Conservation (phyloP, 2,888 invertebrate species). For the Ceratothoa steindachneri region DNA sequence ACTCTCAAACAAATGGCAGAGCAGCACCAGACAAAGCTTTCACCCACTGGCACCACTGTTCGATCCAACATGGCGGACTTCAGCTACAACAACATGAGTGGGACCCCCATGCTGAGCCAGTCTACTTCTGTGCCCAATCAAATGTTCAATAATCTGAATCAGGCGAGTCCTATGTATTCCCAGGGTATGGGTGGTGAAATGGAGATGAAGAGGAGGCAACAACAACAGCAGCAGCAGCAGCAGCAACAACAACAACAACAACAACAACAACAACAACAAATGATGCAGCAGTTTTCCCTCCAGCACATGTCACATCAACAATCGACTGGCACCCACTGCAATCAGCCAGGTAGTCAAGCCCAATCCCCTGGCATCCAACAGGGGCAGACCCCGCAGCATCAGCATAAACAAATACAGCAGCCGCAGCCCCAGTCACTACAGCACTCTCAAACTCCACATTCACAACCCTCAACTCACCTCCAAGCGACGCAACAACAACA, state of each 20-base stretch:
- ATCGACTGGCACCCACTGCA: constrained; percentile 25
- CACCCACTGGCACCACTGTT: constrained; percentile 25
- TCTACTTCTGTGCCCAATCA: constrained; percentile 31
- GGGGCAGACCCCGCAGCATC: constrained; percentile 10
- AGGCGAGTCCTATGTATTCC: constrained; percentile 37
- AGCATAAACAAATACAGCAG: constrained; percentile 9
- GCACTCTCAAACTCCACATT: not conserved
- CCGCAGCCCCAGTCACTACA: not conserved
- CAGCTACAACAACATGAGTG: constrained; percentile 31
- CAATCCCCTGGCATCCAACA: constrained; percentile 25
- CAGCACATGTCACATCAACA: constrained; percentile 39
- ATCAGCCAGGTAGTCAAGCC: constrained; percentile 26
- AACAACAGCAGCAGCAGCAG: constrained; percentile 39
- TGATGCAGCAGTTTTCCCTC: constrained; percentile 29
- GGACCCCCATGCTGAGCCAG: constrained; percentile 33
- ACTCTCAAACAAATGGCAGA: constrained; percentile 95
- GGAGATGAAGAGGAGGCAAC: constrained; percentile 28
- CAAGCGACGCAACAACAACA: constrained; percentile 35
- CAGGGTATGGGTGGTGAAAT: constrained; percentile 33
- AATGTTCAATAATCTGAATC: constrained; percentile 44
- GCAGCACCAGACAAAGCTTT: constrained; percentile 79
- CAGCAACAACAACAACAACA: constrained; percentile 35
- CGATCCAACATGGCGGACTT: constrained; percentile 29
- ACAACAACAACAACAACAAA: constrained; percentile 24
- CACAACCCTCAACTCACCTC: constrained; percentile 32